phyloP scores from a whole-genome alignment of 2,888 invertebrate genomes.

The Zaprionus lineosus region DNA sequence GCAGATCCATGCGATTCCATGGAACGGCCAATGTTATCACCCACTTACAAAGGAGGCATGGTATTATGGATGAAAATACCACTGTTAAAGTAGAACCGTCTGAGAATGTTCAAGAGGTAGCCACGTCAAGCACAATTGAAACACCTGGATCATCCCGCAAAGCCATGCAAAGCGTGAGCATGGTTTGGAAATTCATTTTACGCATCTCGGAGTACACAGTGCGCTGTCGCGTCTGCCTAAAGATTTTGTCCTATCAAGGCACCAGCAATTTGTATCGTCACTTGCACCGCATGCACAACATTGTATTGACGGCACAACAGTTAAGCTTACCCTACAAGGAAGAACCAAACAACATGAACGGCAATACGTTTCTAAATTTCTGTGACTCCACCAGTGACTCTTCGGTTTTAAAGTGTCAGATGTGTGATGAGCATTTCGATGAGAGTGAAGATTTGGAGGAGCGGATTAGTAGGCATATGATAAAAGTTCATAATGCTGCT shows the following conservation, averaged over 20 bases:
- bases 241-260: conserved; percentile 73
- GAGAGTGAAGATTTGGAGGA: conserved; percentile 43
- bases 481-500: conserved; percentile 44
- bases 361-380: conserved; percentile 31
- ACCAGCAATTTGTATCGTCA: conserved; percentile 75
- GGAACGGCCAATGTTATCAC: conserved; percentile 78
- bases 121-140: conserved; percentile 47
- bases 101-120: conserved; percentile 37
- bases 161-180: conserved; percentile 38
- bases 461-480: conserved; percentile 34
- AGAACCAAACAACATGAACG: conserved; percentile 18
- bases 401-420: conserved; percentile 54
- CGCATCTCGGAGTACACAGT: conserved; percentile 66
- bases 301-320: conserved; percentile 41
- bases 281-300: conserved; percentile 76
- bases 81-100: conserved; percentile 6
- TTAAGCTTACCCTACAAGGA: background rate
- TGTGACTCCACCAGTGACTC: conserved; percentile 31
- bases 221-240: conserved; percentile 69
- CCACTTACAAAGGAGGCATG: conserved; percentile 70
- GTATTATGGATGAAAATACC: conserved; percentile 49
- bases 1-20: conserved; percentile 71
- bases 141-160: background rate
- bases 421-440: conserved; percentile 65
- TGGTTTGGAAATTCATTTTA: conserved; percentile 70